Conservation (phyloP, 1,140 invertebrate species). For the Camponotus floridanus region DNA sequence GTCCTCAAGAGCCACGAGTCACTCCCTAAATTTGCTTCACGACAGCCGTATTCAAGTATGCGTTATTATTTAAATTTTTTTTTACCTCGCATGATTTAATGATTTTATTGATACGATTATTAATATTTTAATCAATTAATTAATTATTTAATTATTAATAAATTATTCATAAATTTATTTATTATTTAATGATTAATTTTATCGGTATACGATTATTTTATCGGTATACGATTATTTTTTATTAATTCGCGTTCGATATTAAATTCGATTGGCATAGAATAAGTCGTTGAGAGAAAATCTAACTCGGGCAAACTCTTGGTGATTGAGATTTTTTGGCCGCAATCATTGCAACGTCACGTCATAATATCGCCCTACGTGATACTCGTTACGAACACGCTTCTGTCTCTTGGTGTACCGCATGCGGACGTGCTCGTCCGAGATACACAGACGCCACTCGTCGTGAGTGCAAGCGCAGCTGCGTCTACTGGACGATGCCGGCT, state of each 20-base stretch:
- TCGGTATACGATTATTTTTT: background rate
- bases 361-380: constrained; percentile 45
- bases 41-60: background rate
- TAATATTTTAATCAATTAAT: no score
- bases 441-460: constrained; percentile 42
- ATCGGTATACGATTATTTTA: no score
- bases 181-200: no score
- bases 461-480: constrained; percentile 70
- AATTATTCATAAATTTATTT: no score
- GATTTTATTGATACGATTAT: background rate
- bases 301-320: background rate
- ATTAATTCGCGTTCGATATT: background rate
- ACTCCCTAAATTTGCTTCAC: constrained; percentile 10
- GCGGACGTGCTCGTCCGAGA: constrained; percentile 49
- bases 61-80: background rate
- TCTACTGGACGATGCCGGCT: constrained; percentile 45
- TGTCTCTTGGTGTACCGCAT: constrained; percentile 38
- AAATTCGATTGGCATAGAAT: background rate
- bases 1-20: background rate
- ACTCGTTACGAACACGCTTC: constrained; percentile 37
- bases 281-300: constrained; percentile 5
- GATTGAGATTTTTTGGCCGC: constrained; percentile 27
- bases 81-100: background rate
- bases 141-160: no score
- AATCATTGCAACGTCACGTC: constrained; percentile 8